phyloP scores from a whole-genome alignment of 2,888 invertebrate species.

The Colostygia pectinataria region DNA sequence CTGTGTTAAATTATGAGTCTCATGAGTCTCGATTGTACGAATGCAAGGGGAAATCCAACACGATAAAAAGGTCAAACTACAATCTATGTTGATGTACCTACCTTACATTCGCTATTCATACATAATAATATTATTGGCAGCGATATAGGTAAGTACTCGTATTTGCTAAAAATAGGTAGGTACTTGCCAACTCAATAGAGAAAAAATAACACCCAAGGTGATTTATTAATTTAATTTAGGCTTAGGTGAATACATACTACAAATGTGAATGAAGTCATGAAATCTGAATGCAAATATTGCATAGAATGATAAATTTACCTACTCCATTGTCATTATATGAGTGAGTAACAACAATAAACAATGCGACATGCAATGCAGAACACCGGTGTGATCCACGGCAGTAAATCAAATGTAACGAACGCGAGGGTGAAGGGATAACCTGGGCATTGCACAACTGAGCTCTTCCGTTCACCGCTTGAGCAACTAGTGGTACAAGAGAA shows the following conservation, averaged over 20 bases:
- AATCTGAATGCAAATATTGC: slow-evolving; percentile 6
- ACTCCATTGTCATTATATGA: slow-evolving; percentile 21
- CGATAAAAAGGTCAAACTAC: not conserved
- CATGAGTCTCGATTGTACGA: not conserved
- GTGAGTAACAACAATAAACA: slow-evolving; percentile 12
- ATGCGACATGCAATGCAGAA: slow-evolving; percentile 17
- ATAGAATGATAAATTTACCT: not conserved
- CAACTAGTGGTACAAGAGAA: slow-evolving; percentile 38
- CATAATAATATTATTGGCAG: too few relatives aligned
- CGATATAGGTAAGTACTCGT: too few relatives aligned
- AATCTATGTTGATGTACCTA: too few relatives aligned
- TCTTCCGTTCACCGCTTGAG: slow-evolving; percentile 61
- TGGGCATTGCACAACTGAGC: slow-evolving; percentile 29
- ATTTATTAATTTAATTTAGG: too few relatives aligned
- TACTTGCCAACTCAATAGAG: too few relatives aligned
- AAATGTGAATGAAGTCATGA: too few relatives aligned
- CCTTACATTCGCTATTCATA: too few relatives aligned
- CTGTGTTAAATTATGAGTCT: too few relatives aligned
- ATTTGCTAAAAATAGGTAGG: too few relatives aligned
- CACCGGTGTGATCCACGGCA: slow-evolving; percentile 2
- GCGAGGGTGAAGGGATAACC: slow-evolving; percentile 23
- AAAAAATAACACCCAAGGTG: too few relatives aligned
- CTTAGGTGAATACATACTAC: too few relatives aligned
- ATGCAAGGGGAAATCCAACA: slow-evolving; percentile 8
- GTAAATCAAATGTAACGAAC: slow-evolving; percentile 31